Evolutionary conservation across 1,140 invertebrate genomes (phyloP).

Genomic region (Lepidotrigona ventralis): DNA sequence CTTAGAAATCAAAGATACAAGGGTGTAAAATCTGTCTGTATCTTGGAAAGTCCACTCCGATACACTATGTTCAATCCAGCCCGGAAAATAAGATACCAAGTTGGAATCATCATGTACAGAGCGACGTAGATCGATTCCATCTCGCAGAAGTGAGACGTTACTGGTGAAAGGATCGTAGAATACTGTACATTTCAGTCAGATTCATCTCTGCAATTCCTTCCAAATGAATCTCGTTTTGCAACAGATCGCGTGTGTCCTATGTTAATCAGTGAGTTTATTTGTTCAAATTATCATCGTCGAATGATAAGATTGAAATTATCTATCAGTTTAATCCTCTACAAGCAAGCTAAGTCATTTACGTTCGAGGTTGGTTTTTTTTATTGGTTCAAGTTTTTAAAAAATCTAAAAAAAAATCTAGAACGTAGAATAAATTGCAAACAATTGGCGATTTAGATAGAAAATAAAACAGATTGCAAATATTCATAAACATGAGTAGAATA

Average conservation of each 20-base stretch:
- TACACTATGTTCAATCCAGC: neutral
- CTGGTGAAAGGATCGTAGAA: conserved; percentile 10
- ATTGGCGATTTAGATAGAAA: neutral
- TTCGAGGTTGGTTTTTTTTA: neutral
- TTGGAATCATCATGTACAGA: neutral
- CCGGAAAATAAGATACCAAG: neutral
- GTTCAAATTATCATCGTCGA: neutral
- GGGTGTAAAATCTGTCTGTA: neutral
- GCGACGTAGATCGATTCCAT: conserved; percentile 10
- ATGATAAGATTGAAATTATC: neutral
- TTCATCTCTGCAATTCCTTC: neutral
- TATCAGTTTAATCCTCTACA: neutral
- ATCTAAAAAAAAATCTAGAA: neutral
- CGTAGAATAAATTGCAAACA: neutral
- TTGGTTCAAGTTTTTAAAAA: neutral
- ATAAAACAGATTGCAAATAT: neutral
- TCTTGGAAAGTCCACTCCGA: neutral
- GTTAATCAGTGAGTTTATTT: neutral
- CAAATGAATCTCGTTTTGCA: neutral
- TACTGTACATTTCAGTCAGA: neutral
- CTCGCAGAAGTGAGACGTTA: neutral
- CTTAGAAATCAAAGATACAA: too few species aligned
- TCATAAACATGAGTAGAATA: neutral
- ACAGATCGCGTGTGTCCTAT: too few species aligned
- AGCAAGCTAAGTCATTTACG: neutral